Evolutionary conservation across 2,888 invertebrate species (phyloP).

Genomic region (Andricus curvator): DNA sequence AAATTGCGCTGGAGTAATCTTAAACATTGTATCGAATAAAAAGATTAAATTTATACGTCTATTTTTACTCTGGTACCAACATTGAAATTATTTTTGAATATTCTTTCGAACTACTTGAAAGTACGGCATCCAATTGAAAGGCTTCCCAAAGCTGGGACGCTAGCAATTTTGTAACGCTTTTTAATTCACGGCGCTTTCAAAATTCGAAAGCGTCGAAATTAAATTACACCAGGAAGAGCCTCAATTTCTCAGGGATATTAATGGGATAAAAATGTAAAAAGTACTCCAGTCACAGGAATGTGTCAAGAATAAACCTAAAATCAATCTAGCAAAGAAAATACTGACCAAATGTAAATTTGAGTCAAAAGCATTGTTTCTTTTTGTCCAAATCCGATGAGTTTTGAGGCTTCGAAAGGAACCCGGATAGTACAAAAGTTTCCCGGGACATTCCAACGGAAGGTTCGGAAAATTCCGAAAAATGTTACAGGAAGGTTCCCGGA

Average conservation of each 20-base stretch:
- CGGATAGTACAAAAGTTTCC: no score
- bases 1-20: neutral
- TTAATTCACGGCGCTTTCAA: no score
- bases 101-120: no score
- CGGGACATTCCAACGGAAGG: no score
- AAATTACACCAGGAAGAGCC: no score
- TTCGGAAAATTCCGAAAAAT: no score
- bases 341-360: neutral
- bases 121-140: no score
- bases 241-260: no score
- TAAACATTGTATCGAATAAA: neutral
- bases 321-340: neutral
- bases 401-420: neutral
- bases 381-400: neutral
- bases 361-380: neutral
- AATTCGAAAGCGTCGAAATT: no score
- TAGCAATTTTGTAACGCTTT: no score
- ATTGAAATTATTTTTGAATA: neutral
- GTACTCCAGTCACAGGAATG: neutral
- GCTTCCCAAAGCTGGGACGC: no score
- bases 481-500: no score
- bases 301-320: conserved; percentile 1
- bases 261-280: neutral
- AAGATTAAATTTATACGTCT: neutral
- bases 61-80: neutral